Conservation (phyloP, 2,797 vertebrate genomes). For the Ptychadena robeensis region DNA sequence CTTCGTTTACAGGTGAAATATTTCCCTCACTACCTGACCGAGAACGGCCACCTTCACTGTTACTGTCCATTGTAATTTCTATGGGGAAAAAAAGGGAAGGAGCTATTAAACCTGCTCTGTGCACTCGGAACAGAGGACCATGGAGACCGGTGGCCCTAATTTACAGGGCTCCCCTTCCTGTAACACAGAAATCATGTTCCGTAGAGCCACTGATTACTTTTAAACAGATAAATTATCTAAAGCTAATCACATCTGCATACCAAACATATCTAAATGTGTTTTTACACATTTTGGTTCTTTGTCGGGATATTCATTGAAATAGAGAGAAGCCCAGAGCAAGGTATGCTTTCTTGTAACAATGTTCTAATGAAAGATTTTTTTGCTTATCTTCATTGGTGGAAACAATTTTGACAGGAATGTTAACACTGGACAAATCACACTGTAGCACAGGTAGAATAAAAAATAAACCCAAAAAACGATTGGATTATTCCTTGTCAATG, state of each 20-base stretch:
- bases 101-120: conserved; percentile 73
- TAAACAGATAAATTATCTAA: background rate
- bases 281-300: background rate
- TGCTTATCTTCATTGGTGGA: background rate
- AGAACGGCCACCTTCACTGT: conserved; percentile 83
- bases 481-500: background rate
- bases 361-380: background rate
- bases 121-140: conserved; percentile 60
- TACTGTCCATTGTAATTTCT: conserved; percentile 96
- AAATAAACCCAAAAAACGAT: no score
- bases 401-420: background rate
- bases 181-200: background rate
- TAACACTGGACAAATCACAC: background rate
- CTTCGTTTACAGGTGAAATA: conserved; percentile 87
- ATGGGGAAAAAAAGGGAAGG: conserved; percentile 76
- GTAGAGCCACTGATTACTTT: background rate
- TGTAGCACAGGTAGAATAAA: background rate
- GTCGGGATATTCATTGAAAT: conserved; percentile 4
- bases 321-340: background rate
- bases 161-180: conserved; percentile 37
- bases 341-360: background rate
- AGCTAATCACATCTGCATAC: background rate
- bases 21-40: conserved; percentile 87
- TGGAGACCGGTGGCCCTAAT: conserved; percentile 41
- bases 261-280: background rate